A percentile compares a stretch with the other conserved stretches of the same genome.
These are phyloP conservation scores for Bilobella aurantiaca DNA, from an alignment of 1,140 invertebrate species.

Conservation along the genomic window DNA sequence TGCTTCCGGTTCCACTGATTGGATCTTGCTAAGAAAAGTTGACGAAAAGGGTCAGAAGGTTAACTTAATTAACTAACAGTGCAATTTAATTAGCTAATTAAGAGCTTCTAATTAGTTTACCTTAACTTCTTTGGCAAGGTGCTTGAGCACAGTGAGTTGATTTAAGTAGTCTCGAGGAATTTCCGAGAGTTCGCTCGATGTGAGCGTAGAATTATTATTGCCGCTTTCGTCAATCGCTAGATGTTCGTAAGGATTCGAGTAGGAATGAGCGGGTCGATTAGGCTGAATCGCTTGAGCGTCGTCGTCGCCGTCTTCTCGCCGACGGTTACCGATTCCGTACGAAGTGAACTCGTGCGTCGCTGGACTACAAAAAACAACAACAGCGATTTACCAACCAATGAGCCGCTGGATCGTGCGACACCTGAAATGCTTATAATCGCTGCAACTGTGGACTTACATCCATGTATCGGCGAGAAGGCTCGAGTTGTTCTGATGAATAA, in stretches of 20 bases:
- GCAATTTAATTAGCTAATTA: not conserved
- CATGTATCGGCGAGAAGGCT: conserved; percentile 35
- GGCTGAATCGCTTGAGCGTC: not conserved
- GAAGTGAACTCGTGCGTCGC: conserved; percentile 35
- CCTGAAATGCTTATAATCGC: not conserved
- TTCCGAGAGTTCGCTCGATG: conserved; percentile 59
- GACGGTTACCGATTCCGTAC: conserved; percentile 22
- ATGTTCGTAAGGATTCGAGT: conserved; percentile 2
- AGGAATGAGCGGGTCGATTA: conserved; percentile 22
- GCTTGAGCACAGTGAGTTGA: conserved; percentile 72
- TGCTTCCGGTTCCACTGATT: conserved; percentile 48
- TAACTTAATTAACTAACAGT: conserved; percentile 22
- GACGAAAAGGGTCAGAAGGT: no score
- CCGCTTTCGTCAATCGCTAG: conserved; percentile 9
- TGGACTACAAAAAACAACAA: conserved; percentile 21
- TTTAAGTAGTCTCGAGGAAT: conserved; percentile 74
- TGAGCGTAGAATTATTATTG: conserved; percentile 21
- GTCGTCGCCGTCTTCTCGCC: not conserved
- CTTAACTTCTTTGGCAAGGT: conserved; percentile 59
- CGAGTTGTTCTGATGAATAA: conserved; percentile 37
- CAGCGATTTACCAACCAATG: not conserved
- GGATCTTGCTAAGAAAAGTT: conserved; percentile 42
- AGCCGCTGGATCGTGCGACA: not conserved
- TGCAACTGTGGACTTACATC: conserved; percentile 32
- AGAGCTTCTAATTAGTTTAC: conserved; percentile 32